Conservation (phyloP, 2,888 invertebrate genomes). For the Callyntrura guangdongensis region DNA sequence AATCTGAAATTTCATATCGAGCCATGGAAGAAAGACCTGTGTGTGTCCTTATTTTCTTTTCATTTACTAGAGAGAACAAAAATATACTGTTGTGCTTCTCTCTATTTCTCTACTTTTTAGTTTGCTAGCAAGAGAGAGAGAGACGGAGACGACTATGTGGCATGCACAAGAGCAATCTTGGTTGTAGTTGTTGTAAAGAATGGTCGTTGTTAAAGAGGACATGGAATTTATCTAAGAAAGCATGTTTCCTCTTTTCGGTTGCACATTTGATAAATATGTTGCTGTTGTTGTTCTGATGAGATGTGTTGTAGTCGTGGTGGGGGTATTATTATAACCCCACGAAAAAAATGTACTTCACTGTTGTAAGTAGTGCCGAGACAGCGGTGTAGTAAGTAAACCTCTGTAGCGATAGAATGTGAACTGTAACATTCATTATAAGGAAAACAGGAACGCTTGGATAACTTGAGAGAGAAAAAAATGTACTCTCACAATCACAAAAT, state of each 20-base stretch:
- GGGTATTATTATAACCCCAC: not conserved
- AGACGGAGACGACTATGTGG: constrained; percentile 20
- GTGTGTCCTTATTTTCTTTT: constrained; percentile 53
- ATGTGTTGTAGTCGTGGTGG: constrained; percentile 17
- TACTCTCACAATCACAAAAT: constrained; percentile 15
- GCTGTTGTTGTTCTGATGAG: constrained; percentile 50
- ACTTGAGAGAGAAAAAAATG: constrained; percentile 49
- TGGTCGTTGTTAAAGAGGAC: constrained; percentile 66
- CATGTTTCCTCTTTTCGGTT: constrained; percentile 57
- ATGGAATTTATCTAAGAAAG: constrained; percentile 70
- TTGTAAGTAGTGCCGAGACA: constrained; percentile 30
- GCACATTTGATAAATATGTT: constrained; percentile 68
- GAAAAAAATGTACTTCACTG: constrained; percentile 21
- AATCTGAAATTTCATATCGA: constrained; percentile 73
- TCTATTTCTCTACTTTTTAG: constrained; percentile 10
- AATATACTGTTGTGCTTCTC: constrained; percentile 33
- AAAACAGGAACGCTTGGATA: constrained; percentile 50
- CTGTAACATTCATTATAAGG: constrained; percentile 50
- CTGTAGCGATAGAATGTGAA: constrained; percentile 36
- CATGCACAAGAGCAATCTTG: constrained; percentile 61
- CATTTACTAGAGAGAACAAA: constrained; percentile 63
- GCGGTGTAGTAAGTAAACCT: constrained; percentile 23
- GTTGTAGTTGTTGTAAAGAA: constrained; percentile 61
- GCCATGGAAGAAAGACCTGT: constrained; percentile 52
- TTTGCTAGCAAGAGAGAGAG: not conserved